phyloP scores from a whole-genome alignment of 2,113 vertebrate species.

The Eurypyga helias region DNA sequence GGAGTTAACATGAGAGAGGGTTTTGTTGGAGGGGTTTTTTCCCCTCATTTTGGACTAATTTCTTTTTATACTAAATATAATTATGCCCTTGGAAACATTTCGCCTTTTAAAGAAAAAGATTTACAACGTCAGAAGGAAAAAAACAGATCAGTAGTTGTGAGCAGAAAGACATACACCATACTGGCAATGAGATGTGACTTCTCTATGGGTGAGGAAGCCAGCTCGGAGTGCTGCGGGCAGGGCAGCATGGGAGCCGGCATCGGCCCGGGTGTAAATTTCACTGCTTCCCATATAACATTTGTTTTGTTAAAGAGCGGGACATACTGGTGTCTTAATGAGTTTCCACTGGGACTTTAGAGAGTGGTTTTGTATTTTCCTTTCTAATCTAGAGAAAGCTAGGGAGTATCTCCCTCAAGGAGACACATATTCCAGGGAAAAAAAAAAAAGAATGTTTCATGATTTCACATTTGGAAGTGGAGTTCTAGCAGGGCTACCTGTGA shows the following conservation, averaged over 20 bases:
- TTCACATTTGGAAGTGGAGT: neutral
- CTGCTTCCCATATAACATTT: neutral
- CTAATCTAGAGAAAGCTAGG: neutral
- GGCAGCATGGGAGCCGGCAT: accelerated
- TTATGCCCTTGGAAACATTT: neutral
- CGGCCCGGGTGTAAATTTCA: neutral
- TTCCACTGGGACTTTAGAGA: neutral
- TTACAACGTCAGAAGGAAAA: neutral
- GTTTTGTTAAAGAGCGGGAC: neutral
- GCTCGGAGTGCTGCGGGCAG: neutral
- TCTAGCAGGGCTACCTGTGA: neutral
- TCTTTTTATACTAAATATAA: slow-evolving; percentile 3
- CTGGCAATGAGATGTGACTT: neutral
- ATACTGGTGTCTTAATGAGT: neutral
- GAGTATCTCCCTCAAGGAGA: neutral
- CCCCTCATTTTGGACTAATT: neutral
- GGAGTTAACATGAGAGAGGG: neutral
- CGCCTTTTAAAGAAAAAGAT: neutral
- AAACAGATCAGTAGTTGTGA: neutral
- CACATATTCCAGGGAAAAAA: neutral
- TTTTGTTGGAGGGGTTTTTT: neutral
- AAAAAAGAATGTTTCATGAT: neutral
- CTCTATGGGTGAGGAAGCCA: neutral
- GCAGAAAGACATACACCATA: neutral
- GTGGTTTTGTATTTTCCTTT: neutral